Percentiles rank a stretch among this genome's conserved stretches.
Evolutionary conservation across 2,888 invertebrate genomes (phyloP).

Genomic region (Metopia argyrocephala): DNA sequence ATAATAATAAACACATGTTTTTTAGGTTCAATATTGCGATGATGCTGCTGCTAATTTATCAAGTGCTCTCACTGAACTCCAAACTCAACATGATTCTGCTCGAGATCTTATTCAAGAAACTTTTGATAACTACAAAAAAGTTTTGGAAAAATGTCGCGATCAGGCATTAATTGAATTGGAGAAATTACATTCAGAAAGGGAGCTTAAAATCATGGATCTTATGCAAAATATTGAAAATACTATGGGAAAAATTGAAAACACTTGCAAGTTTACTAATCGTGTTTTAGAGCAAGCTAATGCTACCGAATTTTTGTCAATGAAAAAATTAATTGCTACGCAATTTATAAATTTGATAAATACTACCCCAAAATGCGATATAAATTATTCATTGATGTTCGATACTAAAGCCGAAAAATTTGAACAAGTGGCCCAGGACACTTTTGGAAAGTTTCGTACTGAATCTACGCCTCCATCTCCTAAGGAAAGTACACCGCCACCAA

Average conservation of each 20-base stretch:
- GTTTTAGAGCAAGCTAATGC: constrained; percentile 91
- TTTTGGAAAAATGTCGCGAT: constrained; percentile 89
- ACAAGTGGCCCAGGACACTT: constrained; percentile 84
- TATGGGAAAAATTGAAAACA: constrained; percentile 90
- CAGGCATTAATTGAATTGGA: constrained; percentile 86
- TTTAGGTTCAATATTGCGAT: constrained; percentile 84
- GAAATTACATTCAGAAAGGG: constrained; percentile 89
- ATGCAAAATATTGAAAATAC: constrained; percentile 90
- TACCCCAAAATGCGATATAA: constrained; percentile 89
- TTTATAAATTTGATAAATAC: constrained; percentile 88
- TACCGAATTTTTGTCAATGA: constrained; percentile 90
- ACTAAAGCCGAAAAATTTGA: constrained; percentile 90
- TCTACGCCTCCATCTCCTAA: constrained; percentile 78
- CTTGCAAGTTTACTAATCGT: constrained; percentile 90
- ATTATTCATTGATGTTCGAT: constrained; percentile 89
- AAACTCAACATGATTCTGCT: constrained; percentile 91
- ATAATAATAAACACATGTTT: neutral
- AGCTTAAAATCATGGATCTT: constrained; percentile 93
- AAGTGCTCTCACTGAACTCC: constrained; percentile 90
- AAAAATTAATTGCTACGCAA: constrained; percentile 88
- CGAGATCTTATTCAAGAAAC: constrained; percentile 89
- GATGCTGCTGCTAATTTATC: constrained; percentile 87
- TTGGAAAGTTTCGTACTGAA: constrained; percentile 87
- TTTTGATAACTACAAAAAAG: constrained; percentile 88
- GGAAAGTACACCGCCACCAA: constrained; percentile 80